Evolutionary conservation across 2,888 invertebrate species (phyloP), one percentile per base, ranked within the genome.

Genomic region (Glaucopsyche alexis): DNA sequence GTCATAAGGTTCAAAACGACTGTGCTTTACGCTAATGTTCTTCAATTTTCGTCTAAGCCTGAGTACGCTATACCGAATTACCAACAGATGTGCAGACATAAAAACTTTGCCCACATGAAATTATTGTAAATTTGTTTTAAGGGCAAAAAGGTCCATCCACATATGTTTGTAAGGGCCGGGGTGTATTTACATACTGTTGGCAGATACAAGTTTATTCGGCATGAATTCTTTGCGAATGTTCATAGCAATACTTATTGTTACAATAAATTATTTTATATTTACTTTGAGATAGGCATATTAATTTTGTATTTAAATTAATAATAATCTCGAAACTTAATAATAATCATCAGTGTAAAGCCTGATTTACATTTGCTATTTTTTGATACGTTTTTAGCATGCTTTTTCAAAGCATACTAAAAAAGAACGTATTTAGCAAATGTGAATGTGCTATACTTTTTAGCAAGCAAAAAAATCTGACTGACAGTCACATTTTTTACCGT

Each of bases 1-100:
- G 29, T 3, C 2, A 29, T 29, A 29, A 29, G 4, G 29, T 29
- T 29, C 29, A 4, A 29, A 29, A 29, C 29, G 29, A 29, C 29
- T 29, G 4, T 29, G 4, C 29, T 29, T 29, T 0, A 29, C 3
- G 29, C 29, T 29, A 29, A 29, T 29, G 2, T 29, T 29, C 29
- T 29, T 1, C 29, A 29, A 29, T 29, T 29, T 29, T 29, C 29
- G 29, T 52, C 52, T 16, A 16, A 52, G 8, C 8, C n/a, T 52
- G 16, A 16, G 52, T 52, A 50, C 50, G 50, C n/a, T n/a, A 52
- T 52, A 52, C n/a, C n/a, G n/a, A n/a, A n/a, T n/a, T n/a, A n/a
- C n/a, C 16, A 52, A 16, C 50, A 52, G 16, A n/a, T 52, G 52
- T 52, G n/a, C 16, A 16, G 16, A 52, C 52, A 16, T 16, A 52